Evolutionary conservation across 2,888 invertebrate species (phyloP).

Genomic region (Cyrtodaria siliqua): DNA sequence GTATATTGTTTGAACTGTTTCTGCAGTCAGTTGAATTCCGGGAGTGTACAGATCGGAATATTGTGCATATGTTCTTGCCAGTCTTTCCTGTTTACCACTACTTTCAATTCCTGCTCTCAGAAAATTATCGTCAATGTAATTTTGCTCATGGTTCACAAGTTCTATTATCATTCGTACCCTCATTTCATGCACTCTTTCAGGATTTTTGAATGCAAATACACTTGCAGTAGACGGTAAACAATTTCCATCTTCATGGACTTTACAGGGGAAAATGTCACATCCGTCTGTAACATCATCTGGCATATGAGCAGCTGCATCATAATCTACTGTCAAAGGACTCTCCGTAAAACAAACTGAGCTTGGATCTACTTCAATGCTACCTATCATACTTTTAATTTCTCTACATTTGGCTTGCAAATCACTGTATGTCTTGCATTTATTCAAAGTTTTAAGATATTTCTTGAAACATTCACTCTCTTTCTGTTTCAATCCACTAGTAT

Average conservation of each 20-base stretch:
- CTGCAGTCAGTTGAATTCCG: conserved; percentile 7
- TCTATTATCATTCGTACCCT: conserved; percentile 16
- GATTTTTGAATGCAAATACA: conserved; percentile 16
- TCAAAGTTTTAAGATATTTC: too few relatives aligned
- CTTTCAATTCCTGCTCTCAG: too few relatives aligned
- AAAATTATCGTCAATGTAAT: not conserved
- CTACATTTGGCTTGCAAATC: too few relatives aligned
- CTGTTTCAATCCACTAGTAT: too few relatives aligned
- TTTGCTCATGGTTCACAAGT: not conserved
- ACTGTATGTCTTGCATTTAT: too few relatives aligned
- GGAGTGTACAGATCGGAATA: conserved; percentile 30
- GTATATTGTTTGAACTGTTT: conserved; percentile 10
- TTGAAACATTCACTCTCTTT: too few relatives aligned
- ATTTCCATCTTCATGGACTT: conserved; percentile 15
- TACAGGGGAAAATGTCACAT: not conserved
- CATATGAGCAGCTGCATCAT: too few relatives aligned
- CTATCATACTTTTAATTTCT: too few relatives aligned
- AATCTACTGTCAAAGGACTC: too few relatives aligned
- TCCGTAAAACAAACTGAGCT: too few relatives aligned
- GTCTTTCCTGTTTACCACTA: not conserved
- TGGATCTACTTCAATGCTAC: too few relatives aligned
- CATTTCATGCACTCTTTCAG: conserved; percentile 1
- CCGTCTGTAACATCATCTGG: too few relatives aligned
- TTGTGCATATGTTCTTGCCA: conserved; percentile 21
- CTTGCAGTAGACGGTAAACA: conserved; percentile 20